Evolutionary conservation across 2,888 invertebrate genomes (phyloP).

Genomic region (Teinopalpus imperialis): DNA sequence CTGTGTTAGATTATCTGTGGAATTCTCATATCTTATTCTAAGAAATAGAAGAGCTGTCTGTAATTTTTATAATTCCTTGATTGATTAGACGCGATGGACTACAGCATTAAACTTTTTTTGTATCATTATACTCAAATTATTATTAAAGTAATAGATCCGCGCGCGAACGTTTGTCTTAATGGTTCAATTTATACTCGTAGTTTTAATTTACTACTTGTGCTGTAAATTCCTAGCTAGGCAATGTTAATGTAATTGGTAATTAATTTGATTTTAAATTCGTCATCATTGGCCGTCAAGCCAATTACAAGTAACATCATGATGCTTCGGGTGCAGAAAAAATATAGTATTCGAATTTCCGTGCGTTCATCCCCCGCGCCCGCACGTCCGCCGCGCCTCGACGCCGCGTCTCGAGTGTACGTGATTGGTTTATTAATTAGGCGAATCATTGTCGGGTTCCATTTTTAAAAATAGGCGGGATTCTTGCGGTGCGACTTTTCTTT

Average conservation of each 20-base stretch:
- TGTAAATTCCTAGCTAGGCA: constrained; percentile 45
- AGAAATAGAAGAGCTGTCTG: constrained; percentile 43
- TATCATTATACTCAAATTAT: too few species aligned
- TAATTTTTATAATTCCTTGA: constrained; percentile 47
- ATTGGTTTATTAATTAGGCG: constrained; percentile 83
- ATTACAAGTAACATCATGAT: constrained; percentile 76
- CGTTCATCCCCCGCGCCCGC: constrained; percentile 80
- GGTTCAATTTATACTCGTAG: constrained; percentile 42
- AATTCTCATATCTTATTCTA: constrained; percentile 25
- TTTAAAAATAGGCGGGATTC: constrained; percentile 82
- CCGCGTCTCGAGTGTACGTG: constrained; percentile 81
- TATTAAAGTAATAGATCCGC: constrained; percentile 36
- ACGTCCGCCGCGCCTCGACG: constrained; percentile 78
- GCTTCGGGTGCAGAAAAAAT: constrained; percentile 75
- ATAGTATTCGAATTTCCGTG: constrained; percentile 78
- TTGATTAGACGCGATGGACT: constrained; percentile 53
- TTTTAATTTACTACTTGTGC: constrained; percentile 28
- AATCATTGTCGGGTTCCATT: constrained; percentile 72
- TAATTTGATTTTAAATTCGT: constrained; percentile 64
- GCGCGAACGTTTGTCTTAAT: constrained; percentile 45
- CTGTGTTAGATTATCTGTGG: constrained; percentile 15
- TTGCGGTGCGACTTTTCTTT: constrained; percentile 77
- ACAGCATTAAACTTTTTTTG: constrained; percentile 39
- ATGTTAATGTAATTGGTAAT: constrained; percentile 51
- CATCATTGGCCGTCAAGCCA: constrained; percentile 71